A percentile compares a stretch with the other conserved stretches of the same genome.
These are phyloP conservation scores for Eclectus roratus DNA, from an alignment of 2,113 vertebrate species.

Conservation along the genomic window DNA sequence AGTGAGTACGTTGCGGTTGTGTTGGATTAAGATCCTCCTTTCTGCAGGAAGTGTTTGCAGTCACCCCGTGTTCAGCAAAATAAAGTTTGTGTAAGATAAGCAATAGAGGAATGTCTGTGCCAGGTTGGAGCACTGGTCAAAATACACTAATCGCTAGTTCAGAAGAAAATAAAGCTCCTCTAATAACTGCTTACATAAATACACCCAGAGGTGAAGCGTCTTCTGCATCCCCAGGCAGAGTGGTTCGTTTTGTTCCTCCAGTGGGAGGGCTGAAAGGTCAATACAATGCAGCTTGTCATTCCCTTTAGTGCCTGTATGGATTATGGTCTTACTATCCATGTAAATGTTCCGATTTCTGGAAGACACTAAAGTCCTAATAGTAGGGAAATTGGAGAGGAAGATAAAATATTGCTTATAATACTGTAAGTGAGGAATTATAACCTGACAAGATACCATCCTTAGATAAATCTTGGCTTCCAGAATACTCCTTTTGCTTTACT, in stretches of 20 bases:
- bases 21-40: background rate
- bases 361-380: background rate
- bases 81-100: background rate
- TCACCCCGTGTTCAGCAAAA: background rate
- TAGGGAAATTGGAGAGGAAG: background rate
- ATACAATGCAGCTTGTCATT: background rate
- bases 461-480: background rate
- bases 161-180: background rate
- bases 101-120: background rate
- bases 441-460: background rate
- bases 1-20: background rate
- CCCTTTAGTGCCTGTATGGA: background rate
- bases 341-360: background rate
- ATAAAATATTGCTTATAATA: background rate
- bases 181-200: background rate
- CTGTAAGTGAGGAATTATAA: background rate
- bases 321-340: background rate
- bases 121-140: background rate
- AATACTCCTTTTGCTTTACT: background rate
- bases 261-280: background rate
- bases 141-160: background rate
- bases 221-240: background rate
- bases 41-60: background rate
- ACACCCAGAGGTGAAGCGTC: background rate
- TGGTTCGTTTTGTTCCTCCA: background rate